Evolutionary conservation across 1,140 invertebrate genomes (phyloP), one percentile per base, ranked within the genome.

Genomic region (Holcopasites calliopsidis): DNA sequence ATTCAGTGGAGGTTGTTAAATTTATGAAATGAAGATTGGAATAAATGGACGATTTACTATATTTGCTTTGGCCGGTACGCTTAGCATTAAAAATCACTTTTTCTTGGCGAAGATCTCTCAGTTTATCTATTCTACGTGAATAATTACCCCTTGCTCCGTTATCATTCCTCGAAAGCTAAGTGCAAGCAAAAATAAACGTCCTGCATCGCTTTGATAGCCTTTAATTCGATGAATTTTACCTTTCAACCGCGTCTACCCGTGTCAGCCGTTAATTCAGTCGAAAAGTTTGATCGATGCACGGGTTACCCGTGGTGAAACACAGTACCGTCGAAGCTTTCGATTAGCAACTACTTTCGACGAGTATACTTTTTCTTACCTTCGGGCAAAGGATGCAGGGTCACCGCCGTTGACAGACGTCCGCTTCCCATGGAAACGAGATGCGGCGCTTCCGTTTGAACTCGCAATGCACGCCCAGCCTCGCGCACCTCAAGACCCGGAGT

Each of bases 361-460:
- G 21, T 13, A 23, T 28, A n/a, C n/a, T 61, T 70, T n/a, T 26
- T 35, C 86, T 91, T 92, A 96, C 96, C 96, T 93, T 95, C 93
- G 66, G 95, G 94, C 82, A 98, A 93, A 77, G 96, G 96, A 92
- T 96, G 96, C 79, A 97, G 93, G 10, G 97, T 98, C 80, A 98
- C 95, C n/a, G 96, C 96, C 23, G 96, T 97, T 88, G 97, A 97
- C 28, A 97, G 93, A 70, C 97, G 93, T 57, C 96, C 97, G 81
- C 96, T 95, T 70, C 97, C 97, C 86, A 97, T 93, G 88, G 96
- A 97, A 85, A 98, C 96, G 88, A 98, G 93, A 92, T 98, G 97
- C 50, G 97, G 97, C 65, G 95, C 93, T 89, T 97, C 96, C 76
- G 96, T 95, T 86, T 97, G 96, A 80, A 98, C 95, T 88, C 96